Base-by-base conservation (phyloP, 2,113 vertebrate species). In the Melanerpes aurifrons region DNA sequence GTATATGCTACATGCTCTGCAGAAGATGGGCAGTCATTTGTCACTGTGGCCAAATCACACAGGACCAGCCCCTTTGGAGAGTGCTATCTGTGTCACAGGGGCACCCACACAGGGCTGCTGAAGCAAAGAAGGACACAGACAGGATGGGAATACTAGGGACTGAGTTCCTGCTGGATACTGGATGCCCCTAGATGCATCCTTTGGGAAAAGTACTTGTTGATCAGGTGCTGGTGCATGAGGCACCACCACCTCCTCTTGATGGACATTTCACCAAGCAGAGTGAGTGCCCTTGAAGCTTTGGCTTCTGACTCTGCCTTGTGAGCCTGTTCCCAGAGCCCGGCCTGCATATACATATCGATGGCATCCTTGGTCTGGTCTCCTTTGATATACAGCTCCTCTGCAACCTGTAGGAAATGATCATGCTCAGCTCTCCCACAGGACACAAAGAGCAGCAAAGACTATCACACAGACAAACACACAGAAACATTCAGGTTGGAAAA, bases 321-420 rank as follows among this genome's bases (percentile, higher is more conserved):
- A 63, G 99, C 99, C 82, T 99, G 98, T 75, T 99, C 99, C 99
- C 99, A 99, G 95, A 86, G 97, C 40, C 99, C 99, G 0, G 98
- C 99, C 70, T 98, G 96, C 0, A 98, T 99, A 96, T 99, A 99
- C 99, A 99, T 99, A 92, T 99, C 98, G 14, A 99, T 98, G n/a
- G 99, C 99, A 48, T 99, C 99, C 97, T 98, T 99, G 58, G 98
- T 98, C 76, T 97, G 97, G 83, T 98, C 99, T 82, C 98, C 99
- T 94, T 99, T 99, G 47, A 98, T 97, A 82, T 98, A 99, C 43
- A 99, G 97, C 14, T 98, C 98, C 94, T 99, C 99, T 5, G 99
- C 99, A 66, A 98, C 97, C 99, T 99, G 83, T 1, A 69, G 90
- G 69, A 79, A 83, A 71, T 17, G 7, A 28, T 25, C 8, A n/a